phyloP scores from a whole-genome alignment of 2,888 invertebrate genomes.

The Lithophane leautieri region DNA sequence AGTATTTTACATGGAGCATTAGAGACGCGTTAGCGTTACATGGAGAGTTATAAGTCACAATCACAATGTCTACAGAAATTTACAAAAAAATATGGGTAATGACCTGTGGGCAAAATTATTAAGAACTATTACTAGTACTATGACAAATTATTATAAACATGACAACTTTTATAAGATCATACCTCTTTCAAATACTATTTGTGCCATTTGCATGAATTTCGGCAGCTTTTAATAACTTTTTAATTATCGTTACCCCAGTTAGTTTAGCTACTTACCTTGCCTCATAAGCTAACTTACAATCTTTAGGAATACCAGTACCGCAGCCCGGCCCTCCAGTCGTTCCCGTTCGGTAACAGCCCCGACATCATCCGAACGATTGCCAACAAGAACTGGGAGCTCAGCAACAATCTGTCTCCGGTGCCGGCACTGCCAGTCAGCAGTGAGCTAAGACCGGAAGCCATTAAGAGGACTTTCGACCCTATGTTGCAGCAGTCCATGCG shows the following conservation, averaged over 20 bases:
- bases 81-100: too few species aligned
- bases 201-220: too few species aligned
- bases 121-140: too few species aligned
- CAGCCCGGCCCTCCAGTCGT: slow-evolving; percentile 79
- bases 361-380: slow-evolving; percentile 84
- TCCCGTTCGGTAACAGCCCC: slow-evolving; percentile 84
- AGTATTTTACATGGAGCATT: too few species aligned
- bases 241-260: neutral
- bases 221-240: too few species aligned
- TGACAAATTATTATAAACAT: too few species aligned
- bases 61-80: too few species aligned
- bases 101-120: too few species aligned
- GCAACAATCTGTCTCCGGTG: slow-evolving; percentile 82
- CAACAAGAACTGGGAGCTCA: slow-evolving; percentile 85
- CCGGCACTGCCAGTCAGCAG: slow-evolving; percentile 77
- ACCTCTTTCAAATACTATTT: too few species aligned
- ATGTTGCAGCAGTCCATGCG: slow-evolving; percentile 87
- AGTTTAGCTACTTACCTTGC: neutral
- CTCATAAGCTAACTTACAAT: slow-evolving; percentile 14
- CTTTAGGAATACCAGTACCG: slow-evolving; percentile 85
- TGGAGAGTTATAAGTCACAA: too few species aligned
- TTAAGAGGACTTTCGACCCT: slow-evolving; percentile 85
- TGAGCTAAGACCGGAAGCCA: slow-evolving; percentile 83
- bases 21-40: too few species aligned
- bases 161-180: too few species aligned